Conservation (phyloP, 30 jellyfish, hydroid and myxozoan species). For the Hydra vulgaris region DNA sequence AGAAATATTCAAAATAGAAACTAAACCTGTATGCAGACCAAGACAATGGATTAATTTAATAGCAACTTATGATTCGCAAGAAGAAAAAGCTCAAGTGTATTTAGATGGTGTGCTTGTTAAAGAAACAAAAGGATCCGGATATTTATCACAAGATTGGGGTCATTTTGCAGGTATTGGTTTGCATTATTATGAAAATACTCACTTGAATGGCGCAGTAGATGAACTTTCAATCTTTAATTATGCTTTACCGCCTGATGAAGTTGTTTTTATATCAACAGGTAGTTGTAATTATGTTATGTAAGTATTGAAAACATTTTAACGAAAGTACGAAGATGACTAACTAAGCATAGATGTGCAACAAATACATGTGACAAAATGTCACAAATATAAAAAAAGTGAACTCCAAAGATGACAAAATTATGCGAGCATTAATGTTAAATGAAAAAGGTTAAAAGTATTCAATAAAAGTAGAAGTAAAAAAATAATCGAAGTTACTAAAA, state of each 20-base stretch:
- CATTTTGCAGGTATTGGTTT: constrained; percentile 77
- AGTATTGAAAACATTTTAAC: neutral
- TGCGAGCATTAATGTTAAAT: no score
- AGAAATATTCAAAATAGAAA: constrained; percentile 42
- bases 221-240: constrained; percentile 55
- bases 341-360: no score
- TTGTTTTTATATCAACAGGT: constrained; percentile 50
- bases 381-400: no score
- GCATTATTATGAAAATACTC: constrained; percentile 49
- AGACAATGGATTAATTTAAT: constrained; percentile 65
- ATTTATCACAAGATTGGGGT: constrained; percentile 84
- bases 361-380: neutral
- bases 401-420: no score
- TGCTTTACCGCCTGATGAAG: constrained; percentile 69
- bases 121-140: constrained; percentile 72
- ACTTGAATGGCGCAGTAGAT: constrained; percentile 62
- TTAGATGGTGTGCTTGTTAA: constrained; percentile 59
- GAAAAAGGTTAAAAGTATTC: no score
- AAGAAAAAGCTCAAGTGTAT: constrained; percentile 56
- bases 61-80: constrained; percentile 78
- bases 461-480: no score
- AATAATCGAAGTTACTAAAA: neutral
- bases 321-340: no score
- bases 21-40: constrained; percentile 64
- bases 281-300: constrained; percentile 32